Evolutionary conservation across 37 sponge, comb jelly and placozoan genomes (phyloP), one percentile per base, ranked within the genome.

Genomic region (Oscarella lobularis): DNA sequence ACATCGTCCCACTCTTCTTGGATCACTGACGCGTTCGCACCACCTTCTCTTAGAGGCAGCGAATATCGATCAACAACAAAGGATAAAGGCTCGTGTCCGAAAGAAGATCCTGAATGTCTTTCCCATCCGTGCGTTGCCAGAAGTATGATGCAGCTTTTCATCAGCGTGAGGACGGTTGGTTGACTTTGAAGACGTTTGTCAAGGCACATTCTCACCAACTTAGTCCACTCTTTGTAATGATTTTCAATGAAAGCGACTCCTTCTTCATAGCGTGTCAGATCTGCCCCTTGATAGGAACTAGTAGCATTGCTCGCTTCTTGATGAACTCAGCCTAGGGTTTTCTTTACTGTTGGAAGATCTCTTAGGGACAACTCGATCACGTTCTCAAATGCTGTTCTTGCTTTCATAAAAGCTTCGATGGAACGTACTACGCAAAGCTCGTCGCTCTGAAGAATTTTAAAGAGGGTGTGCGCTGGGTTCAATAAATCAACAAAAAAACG

Each of bases 401-500:
- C 77, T 72, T 72, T 84, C 27, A 89, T n/a, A 67, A 88, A 37
- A 34, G 85, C 74, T 41, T 89, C 78, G 80, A 85, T 80, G 39
- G 86, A 75, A 37, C 79, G 65, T 34, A 89, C 84, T 37, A 67
- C 37, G 66, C 79, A 83, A 4, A 85, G 20, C 36, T 85, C 79
- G 74, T 83, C 81, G 31, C 39, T 71, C 73, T 89, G 90, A 3
- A 89, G 54, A 4, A 38, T 39, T 74, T 83, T 79, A 67, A 83
- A 83, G 0, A 85, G 78, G 27, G 70, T 75, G 27, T 78, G 80
- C 41, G 31, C 27, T 79, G 86, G 79, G n/a, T 76, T 78, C 6
- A 89, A 67, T n/a, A 89, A 20, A 74, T 85, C 84, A 73, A 82
- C 78, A 38, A 85, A 14, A 89, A 35, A 85, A 27, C 31, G 90